These are phyloP conservation scores for Entelurus aequoreus DNA, from an alignment of 2,113 vertebrate genomes.

Conservation along the genomic window DNA sequence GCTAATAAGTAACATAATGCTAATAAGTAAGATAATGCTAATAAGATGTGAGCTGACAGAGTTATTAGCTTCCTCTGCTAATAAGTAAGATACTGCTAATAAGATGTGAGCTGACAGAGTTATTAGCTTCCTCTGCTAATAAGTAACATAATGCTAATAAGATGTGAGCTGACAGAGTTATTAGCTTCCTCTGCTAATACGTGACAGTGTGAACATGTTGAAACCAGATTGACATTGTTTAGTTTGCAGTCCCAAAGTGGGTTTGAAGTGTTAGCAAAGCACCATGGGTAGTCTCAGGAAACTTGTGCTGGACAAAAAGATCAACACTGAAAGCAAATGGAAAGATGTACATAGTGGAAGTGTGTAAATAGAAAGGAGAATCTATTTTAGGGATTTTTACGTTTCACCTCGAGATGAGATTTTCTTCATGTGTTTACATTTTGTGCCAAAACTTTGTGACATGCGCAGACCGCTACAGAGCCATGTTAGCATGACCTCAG, in stretches of 20 bases:
- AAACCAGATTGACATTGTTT: neutral
- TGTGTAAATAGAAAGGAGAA: constrained; percentile 72
- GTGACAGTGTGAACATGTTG: neutral
- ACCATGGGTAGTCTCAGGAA: no score
- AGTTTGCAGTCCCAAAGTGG: neutral
- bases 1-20: no score
- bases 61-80: no score
- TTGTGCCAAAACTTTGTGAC: neutral
- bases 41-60: no score
- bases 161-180: no score
- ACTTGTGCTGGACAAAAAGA: neutral
- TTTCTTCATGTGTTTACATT: constrained; percentile 19
- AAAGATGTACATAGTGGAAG: constrained; percentile 47
- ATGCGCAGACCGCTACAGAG: neutral
- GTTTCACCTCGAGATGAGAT: neutral
- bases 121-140: no score
- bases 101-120: no score
- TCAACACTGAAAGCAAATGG: neutral
- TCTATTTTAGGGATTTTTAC: constrained; percentile 75
- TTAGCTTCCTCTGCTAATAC: neutral
- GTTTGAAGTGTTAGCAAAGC: neutral
- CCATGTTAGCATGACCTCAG: neutral
- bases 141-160: no score
- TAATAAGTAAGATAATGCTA: no score
- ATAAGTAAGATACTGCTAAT: no score